Base-by-base conservation (phyloP, 1,140 invertebrate genomes). In the Metaphire vulgaris region DNA sequence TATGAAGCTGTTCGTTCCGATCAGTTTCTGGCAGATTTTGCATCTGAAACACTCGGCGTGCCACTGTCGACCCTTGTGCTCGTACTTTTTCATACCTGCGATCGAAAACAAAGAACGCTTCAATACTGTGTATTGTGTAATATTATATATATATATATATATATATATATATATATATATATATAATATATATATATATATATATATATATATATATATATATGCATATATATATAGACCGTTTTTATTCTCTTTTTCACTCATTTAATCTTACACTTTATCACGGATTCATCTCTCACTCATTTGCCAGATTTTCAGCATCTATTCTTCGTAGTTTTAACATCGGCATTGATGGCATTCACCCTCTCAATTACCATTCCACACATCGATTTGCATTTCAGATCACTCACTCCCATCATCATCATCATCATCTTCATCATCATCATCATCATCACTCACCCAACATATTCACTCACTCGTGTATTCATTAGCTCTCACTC, bases 11-110 rank as follows among this genome's bases (percentile, higher is more conserved):
- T 96, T 96, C 80, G 96, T 98, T 76, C 96, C 96, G 81, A 98
- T 98, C 66, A 96, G 91, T 80, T 91, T 92, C 87, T 96, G 96
- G 90, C 96, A 98, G 29, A 95, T 92, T 78, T 92, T 92, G 88
- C 96, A 98, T 85, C 92, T 93, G 91, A 98, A 98, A 84, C 96
- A 98, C 86, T 97, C 97, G 89, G 98, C 96, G 87, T 98, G 96
- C 96, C 95, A 98, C 87, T 98, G 95, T 79, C 95, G 89, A 31
- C 95, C 97, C 89, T 98, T 98, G 89, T 98, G 98, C 87, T 98
- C 96, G 95, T 98, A 97, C 90, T 98, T 98, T 90, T 98, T 98
- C 81, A 95, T 97, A 78, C 96, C 96, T 73, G 14, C 32, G n/a
- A 26, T 14, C 30, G n/a, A n/a, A n/a, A n/a, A n/a, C n/a, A n/a